Base-by-base conservation (phyloP, 2,888 invertebrate genomes). In the Cacoxenus indagator region DNA sequence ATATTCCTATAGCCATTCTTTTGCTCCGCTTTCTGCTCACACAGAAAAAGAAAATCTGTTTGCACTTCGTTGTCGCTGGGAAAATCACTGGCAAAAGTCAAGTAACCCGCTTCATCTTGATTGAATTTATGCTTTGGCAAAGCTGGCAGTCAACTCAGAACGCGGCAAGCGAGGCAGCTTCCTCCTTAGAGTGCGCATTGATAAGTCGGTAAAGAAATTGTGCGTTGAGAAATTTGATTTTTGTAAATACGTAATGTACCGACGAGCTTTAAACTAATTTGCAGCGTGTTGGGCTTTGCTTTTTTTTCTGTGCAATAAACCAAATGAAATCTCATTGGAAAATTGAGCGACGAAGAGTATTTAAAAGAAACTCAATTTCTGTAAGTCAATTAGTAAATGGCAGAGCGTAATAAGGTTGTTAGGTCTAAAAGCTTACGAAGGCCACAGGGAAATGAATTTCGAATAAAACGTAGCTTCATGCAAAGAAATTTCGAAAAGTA, bases 211-310 rank as follows among this genome's bases (percentile, higher is more conserved):
- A 22, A 51, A 51, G 51, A 22, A 51, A 51, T 51, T 51, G 9
- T 51, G 51, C 19, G 37, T 37, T 61, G 45, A 45, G 31, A 62
- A 62, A 62, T 62, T 62, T 62, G 45, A 62, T 62, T 62, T 61
- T 9, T 62, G 26, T 62, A 62, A 62, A 62, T 62, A 62, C 24
- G 2, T 45, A 43, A 26, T 45, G 26, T 19, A 14, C 31, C 14
- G 45, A 24, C 22, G 6, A 22, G 17, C 19, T 51, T 62, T 62
- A 43, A 62, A 43, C 22, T 45, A 62, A 62, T 62, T 62, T 62
- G n/a, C 27, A 27, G 37, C 8, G 37, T 51, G 51, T n/a, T 22
- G 1, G 4, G 22, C 19, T 51, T 9, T 6, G 19, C 37, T 37
- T 2, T 37, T 37, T 37, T 37, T 37, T 37, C 4, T 4, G 14